Evolutionary conservation across 2,113 vertebrate species (phyloP), one percentile per base, ranked within the genome.

Genomic region (Cottus gobio): DNA sequence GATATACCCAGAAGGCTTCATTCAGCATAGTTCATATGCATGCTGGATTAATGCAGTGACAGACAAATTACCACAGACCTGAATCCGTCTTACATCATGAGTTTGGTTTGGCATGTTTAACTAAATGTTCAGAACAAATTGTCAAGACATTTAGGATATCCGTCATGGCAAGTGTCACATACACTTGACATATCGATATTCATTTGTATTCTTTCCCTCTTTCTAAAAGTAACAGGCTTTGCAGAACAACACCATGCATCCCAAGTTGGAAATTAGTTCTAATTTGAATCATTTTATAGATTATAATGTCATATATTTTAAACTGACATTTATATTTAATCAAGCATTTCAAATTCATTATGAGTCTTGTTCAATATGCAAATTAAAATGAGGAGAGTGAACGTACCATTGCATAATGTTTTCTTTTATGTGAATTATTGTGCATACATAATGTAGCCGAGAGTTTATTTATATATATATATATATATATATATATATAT

Each of bases 311-410:
- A 71, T 24, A 61, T 76, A 3, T 71, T 79, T 64, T 77, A 64
- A 86, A 52, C 20, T 58, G 58, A 37, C 56, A 78, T 71, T 85
- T 72, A 69, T 13, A 71, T 79, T 82, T 80, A 75, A 72, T 46
- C 67, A 22, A 64, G 22, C 30, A 46, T 73, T 80, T 78, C n/a
- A 1, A 71, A 83, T 77, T 67, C 16, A 85, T 83, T 73, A 37
- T 68, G 28, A 15, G 1, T 52, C 54, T 78, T 71, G 42, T 64
- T 77, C 37, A 84, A 82, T 42, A 63, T 72, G 50, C n/a, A 75
- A 60, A 85, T 74, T 71, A 20, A 65, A 75, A 69, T 70, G 24
- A 85, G 52, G 15, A 73, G 6, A 54, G n/a, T 62, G 54, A 83
- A 77, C 71, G 20, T 73, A 66, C 30, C 18, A 22, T 22, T 52